Evolutionary conservation across 1,140 invertebrate genomes (phyloP), one percentile per base, ranked within the genome.

Genomic region (Drosophila jambulina): DNA sequence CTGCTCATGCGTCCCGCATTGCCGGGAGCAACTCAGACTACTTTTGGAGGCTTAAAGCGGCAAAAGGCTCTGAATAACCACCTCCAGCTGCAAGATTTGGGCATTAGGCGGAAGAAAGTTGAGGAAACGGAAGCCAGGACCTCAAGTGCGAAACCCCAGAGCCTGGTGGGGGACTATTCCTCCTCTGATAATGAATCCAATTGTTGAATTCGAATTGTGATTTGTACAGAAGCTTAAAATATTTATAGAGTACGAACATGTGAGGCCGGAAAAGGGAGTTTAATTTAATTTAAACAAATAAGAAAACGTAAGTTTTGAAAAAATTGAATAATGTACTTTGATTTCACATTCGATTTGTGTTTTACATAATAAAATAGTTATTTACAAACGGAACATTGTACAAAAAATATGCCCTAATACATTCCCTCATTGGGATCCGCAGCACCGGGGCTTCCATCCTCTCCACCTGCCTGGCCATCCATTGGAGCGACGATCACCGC

Each of bases 1-100:
- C 94, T 95, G 36, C 85, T 95, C 0, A 94, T 94, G 76, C 93
- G 92, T 60, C 94, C 95, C 10, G 95, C 94, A 0, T 86, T 95
- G 68, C 94, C 95, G 0, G 95, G 94, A 51, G 94, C 93, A 17
- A 94, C 93, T 72, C 84, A 94, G 32, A 94, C 94, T 8, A 93
- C 94, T 9, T 94, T 95, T 83, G 94, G 94, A 8, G 94, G 94
- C 0, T 65, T 94, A 0, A 95, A 94, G 76, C 93, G 93, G 40
- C 94, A 95, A 58, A 94, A 94, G 79, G 91, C 93, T 1, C 75
- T 95, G 0, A 94, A 80, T 53, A 49, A 59, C 8, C 83, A 92
- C 17, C 56, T 93, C 17, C 75, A 91, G 17, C 29, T 82, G 1
- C 71, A 79, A 10, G 87, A 92, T 71, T 69, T 93, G 63, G 92